Base-by-base conservation (phyloP, 2,113 vertebrate genomes). In the Leptodactylus fuscus region DNA sequence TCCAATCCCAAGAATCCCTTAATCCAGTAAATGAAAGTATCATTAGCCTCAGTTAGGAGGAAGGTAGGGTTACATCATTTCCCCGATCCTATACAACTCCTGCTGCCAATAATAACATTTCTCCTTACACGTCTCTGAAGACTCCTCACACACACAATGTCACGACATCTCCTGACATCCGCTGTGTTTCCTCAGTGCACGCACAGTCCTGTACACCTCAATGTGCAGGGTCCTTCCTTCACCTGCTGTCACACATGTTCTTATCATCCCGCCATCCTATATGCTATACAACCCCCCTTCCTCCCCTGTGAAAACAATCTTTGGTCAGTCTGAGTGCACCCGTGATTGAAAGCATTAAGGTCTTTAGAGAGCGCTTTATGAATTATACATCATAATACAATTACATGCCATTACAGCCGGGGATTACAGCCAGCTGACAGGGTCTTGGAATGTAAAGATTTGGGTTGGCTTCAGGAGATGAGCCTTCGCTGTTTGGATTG, bases 301-400 rank as follows among this genome's bases (percentile, higher is more conserved):
- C 38, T 29, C n/a, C 48, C 46, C 36, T 86, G 24, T 48, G 49
- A 8, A 81, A 86, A 81, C 38, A 81, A 80, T 80, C 76, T 60
- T 48, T 41, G 77, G 76, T 86, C 76, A 81, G 76, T 53, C 84
- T 58, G 84, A 81, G 77, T 69, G 75, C 83, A 44, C 22, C 48
- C 20, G 62, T 81, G 84, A 86, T 86, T 86, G 84, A 86, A 81
- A 49, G 84, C 77, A 81, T 86, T 86, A 81, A 29, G 51, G 65
- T 80, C 84, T 71, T 69, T 62, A 81, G 84, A 86, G 51, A 86
- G 84, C 70, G 84, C 48, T 81, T 80, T 86, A 86, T 86, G 77
- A 86, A 86, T 86, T 86, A 86, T 81, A 86, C 84, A 86, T 81
- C 38, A 49, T 86, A 86, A 81, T 86, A 81, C 84, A 81, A 86